These are phyloP conservation scores for Drosophila carrolli DNA, from an alignment of 1,140 invertebrate species.

Conservation along the genomic window DNA sequence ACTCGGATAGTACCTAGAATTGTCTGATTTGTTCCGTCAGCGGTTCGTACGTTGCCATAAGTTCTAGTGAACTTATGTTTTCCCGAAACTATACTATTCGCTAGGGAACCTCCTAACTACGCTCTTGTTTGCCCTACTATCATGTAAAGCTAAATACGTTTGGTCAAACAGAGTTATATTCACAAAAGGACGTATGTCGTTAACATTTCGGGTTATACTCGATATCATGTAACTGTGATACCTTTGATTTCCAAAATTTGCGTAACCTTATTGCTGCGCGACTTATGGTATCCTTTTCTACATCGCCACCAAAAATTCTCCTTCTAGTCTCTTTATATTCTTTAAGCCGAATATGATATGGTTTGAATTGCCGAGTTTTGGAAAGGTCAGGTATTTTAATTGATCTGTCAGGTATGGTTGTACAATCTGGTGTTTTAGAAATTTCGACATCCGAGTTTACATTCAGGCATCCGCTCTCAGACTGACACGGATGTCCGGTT, in stretches of 20 bases:
- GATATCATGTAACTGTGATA: neutral
- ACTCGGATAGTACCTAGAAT: neutral
- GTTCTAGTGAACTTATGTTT: neutral
- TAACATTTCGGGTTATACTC: neutral
- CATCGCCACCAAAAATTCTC: too few relatives aligned
- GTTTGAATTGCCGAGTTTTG: neutral
- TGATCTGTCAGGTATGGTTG: neutral
- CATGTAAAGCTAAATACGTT: neutral
- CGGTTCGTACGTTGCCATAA: neutral
- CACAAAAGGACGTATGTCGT: neutral
- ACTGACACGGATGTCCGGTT: neutral
- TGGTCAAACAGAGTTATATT: neutral
- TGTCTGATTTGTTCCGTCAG: neutral
- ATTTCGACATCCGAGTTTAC: neutral
- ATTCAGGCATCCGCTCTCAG: neutral
- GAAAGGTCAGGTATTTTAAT: neutral
- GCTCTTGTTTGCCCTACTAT: neutral
- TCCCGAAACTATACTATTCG: neutral
- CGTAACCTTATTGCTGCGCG: neutral
- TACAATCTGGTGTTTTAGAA: neutral
- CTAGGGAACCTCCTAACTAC: neutral
- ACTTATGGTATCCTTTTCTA: neutral
- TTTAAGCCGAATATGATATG: neutral
- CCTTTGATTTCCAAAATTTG: conserved; percentile 1
- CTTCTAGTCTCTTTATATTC: neutral